phyloP scores from a whole-genome alignment of 2,113 vertebrate species.

The Falcunculus frontatus region DNA sequence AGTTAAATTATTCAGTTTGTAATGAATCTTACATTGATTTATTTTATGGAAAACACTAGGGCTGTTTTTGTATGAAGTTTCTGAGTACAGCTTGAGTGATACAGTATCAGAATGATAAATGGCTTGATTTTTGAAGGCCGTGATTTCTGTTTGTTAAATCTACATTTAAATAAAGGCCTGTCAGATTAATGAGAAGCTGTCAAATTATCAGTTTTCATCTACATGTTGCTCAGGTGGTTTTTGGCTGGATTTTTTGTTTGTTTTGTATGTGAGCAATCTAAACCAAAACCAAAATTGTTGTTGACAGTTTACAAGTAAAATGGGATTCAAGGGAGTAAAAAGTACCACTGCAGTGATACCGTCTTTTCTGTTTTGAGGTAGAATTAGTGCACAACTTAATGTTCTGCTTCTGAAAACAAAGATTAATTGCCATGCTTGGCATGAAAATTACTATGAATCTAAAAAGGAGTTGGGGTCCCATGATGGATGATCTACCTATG shows the following conservation, averaged over 20 bases:
- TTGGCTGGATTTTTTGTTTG: not conserved
- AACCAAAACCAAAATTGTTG: not conserved
- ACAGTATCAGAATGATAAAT: not conserved
- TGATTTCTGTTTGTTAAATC: not conserved
- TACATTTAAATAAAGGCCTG: not conserved
- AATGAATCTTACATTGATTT: not conserved
- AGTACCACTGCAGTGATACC: not conserved
- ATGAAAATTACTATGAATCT: not conserved
- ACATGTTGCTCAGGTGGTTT: accelerated
- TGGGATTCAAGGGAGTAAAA: not conserved
- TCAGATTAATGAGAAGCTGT: not conserved
- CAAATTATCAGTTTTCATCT: not conserved
- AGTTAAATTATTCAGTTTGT: not conserved
- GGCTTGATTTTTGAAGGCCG: not conserved
- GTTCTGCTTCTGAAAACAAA: not conserved
- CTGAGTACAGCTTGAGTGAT: not conserved
- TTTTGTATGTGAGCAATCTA: not conserved
- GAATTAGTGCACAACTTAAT: not conserved
- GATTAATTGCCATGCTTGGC: not conserved
- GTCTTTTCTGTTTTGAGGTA: not conserved
- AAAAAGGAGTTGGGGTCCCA: not conserved
- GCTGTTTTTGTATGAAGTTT: not conserved
- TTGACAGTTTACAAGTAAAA: not conserved
- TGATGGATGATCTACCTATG: not conserved
- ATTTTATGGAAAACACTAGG: not conserved